These are phyloP conservation scores for Noctua comes DNA, from an alignment of 2,888 invertebrate genomes.

Conservation along the genomic window DNA sequence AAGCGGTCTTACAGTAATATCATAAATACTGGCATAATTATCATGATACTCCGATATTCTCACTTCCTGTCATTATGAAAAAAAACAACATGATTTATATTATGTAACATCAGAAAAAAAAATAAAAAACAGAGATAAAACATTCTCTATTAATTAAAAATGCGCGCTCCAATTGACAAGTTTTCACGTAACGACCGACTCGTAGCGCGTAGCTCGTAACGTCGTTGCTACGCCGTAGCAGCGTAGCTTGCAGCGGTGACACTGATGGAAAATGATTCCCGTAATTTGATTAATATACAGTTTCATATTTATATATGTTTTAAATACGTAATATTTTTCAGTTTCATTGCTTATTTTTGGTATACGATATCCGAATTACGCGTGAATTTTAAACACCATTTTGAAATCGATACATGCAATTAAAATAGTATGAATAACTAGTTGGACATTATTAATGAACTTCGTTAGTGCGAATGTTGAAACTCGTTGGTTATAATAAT, in stretches of 20 bases:
- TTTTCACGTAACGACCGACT: slow-evolving; percentile 54
- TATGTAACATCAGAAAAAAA: slow-evolving; percentile 31
- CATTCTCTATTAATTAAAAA: slow-evolving; percentile 66
- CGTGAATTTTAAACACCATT: neutral
- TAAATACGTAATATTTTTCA: neutral
- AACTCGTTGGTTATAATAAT: neutral
- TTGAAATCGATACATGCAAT: slow-evolving; percentile 2
- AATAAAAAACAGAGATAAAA: slow-evolving; percentile 45
- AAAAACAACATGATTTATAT: slow-evolving; percentile 10
- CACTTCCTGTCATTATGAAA: neutral
- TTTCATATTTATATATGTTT: slow-evolving; percentile 11
- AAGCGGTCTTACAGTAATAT: neutral
- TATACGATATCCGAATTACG: neutral
- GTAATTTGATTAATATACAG: slow-evolving; percentile 51
- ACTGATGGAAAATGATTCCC: slow-evolving; percentile 54
- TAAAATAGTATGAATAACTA: neutral
- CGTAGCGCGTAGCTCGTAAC: slow-evolving; percentile 48
- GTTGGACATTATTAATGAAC: neutral
- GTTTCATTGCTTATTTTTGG: neutral
- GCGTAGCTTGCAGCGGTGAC: slow-evolving; percentile 47
- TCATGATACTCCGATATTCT: neutral
- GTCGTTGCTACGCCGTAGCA: slow-evolving; percentile 21
- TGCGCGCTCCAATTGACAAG: slow-evolving; percentile 66
- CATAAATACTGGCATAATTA: neutral
- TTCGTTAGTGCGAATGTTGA: neutral